These are phyloP conservation scores for Anolis sagrei DNA, from an alignment of 2,113 vertebrate genomes.

Conservation along the genomic window DNA sequence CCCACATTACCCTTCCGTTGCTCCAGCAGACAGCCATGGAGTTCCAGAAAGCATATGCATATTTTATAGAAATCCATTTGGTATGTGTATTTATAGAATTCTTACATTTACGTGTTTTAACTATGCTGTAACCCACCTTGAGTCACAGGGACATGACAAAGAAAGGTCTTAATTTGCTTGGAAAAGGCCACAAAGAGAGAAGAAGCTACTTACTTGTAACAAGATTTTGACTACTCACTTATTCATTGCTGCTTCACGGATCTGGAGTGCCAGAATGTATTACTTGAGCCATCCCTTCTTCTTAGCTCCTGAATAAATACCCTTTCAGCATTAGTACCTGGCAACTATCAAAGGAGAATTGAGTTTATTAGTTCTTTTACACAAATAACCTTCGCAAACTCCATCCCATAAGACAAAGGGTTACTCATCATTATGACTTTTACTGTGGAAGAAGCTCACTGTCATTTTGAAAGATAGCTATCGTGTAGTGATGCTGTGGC, in stretches of 20 bases:
- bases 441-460: too few species aligned
- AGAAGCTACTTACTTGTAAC: background rate
- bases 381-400: too few species aligned
- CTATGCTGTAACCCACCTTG: too few species aligned
- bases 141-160: too few species aligned
- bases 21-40: background rate
- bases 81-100: too few species aligned
- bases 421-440: background rate
- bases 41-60: too few species aligned
- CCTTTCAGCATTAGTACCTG: background rate
- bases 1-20: too few species aligned
- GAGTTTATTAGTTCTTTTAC: background rate
- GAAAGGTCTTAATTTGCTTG: too few species aligned
- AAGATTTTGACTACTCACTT: background rate
- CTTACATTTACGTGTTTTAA: too few species aligned
- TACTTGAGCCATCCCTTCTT: background rate
- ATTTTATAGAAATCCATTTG: background rate
- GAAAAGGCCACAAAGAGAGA: background rate
- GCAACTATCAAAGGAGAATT: background rate
- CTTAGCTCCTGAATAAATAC: background rate
- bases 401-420: background rate
- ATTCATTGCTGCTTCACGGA: background rate
- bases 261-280: background rate
- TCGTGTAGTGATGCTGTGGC: background rate
- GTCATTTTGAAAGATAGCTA: background rate